A percentile compares a stretch with the other conserved stretches of the same genome.
These are phyloP conservation scores for Lophius piscatorius DNA, from an alignment of 2,113 vertebrate species.

Conservation along the genomic window DNA sequence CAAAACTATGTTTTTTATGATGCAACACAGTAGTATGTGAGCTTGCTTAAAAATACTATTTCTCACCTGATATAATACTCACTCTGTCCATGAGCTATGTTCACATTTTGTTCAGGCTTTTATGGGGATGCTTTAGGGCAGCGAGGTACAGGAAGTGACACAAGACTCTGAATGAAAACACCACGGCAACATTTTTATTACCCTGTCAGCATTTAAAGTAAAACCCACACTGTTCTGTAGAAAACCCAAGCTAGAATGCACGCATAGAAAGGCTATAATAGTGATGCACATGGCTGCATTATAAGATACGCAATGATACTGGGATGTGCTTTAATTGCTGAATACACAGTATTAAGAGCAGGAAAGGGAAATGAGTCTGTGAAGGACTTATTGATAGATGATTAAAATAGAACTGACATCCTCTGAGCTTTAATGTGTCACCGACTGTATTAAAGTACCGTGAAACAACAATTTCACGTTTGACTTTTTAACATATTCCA, in stretches of 20 bases:
- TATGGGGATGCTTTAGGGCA: conserved; percentile 16
- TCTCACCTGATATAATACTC: not conserved
- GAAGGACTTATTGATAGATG: conserved; percentile 16
- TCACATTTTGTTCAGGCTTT: conserved; percentile 27
- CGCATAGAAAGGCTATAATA: conserved; percentile 23
- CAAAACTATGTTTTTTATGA: no score
- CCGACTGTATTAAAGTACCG: conserved; percentile 7
- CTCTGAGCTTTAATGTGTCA: conserved; percentile 8
- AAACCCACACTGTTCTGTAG: conserved; percentile 28
- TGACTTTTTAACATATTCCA: conserved; percentile 7
- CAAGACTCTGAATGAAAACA: conserved; percentile 32
- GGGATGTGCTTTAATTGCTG: conserved; percentile 37
- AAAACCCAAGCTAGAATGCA: conserved; percentile 26
- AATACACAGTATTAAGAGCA: conserved; percentile 27
- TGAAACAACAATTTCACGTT: conserved; percentile 22
- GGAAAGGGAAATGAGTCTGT: conserved; percentile 15
- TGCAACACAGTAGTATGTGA: no score
- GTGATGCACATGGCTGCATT: conserved; percentile 29
- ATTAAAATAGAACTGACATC: conserved; percentile 29
- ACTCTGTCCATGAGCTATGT: not conserved
- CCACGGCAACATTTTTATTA: conserved; percentile 35
- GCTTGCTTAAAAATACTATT: not conserved
- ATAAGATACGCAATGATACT: conserved; percentile 17
- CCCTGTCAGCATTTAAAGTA: conserved; percentile 29
- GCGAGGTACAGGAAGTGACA: conserved; percentile 22